Base-by-base conservation (phyloP, 2,113 vertebrate species). In the Todiramphus saurophagus region DNA sequence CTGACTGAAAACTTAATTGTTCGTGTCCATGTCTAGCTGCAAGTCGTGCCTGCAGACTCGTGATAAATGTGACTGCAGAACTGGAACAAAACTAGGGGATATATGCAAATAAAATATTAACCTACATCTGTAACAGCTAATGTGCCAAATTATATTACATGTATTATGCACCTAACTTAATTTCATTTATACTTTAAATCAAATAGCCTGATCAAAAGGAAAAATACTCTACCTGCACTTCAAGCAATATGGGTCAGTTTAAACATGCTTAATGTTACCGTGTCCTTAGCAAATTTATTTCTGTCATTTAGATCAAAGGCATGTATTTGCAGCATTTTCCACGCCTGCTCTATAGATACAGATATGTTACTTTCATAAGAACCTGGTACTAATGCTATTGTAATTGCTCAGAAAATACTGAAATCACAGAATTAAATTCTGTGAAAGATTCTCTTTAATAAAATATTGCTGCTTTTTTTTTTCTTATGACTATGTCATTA, bases 281-380 rank as follows among this genome's bases (percentile, higher is more conserved):
- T 95, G 91, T 87, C 96, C 90, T 63, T 88, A 55, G 87, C 46
- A 92, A 97, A 96, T 97, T 97, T 95, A 96, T 96, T 97, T 97
- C 90, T 97, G 96, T 97, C 92, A 94, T 94, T 98, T 95, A 96
- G 96, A 97, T 98, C 97, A 96, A 97, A 98, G 94, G 33, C 60
- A 87, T 93, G 53, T 80, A 87, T 93, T 96, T 97, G 81, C 92
- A 96, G 50, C 25, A 91, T 96, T 97, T 96, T 96, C 70, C 51
- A 93, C 1, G 77, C 78, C 41, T 91, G 87, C 48, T 97, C 70
- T 53, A 87, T 31, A 95, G 66, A 93, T 94, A 89, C 30, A 85
- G 56, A 44, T 44, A 83, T 2, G 3, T 83, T 97, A 66, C 91
- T 97, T 96, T 95, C 66, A 27, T 60, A 77, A 73, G 86, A 97